phyloP scores from a whole-genome alignment of 1,140 invertebrate species.

The Pristionchus pacificus region DNA sequence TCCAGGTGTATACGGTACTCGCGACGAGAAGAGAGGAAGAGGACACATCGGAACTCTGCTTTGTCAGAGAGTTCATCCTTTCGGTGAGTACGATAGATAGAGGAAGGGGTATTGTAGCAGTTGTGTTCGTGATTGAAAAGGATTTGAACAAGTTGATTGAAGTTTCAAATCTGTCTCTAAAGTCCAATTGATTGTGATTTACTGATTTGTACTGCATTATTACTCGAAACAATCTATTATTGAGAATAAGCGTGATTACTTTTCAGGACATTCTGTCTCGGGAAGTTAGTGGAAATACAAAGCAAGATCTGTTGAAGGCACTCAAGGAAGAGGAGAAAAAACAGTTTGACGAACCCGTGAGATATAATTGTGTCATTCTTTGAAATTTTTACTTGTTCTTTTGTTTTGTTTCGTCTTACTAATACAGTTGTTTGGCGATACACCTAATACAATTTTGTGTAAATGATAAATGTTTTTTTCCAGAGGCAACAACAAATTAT shows the following conservation, averaged over 20 bases:
- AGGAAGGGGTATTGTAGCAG: background rate
- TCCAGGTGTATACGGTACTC: background rate
- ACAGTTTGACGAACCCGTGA: background rate
- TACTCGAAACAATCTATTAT: background rate
- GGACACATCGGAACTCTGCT: background rate
- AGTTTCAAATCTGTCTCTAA: background rate
- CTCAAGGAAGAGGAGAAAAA: background rate
- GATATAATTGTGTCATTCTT: background rate
- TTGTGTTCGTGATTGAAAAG: background rate
- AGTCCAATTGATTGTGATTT: background rate
- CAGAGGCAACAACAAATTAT: too few relatives aligned
- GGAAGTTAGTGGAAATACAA: background rate
- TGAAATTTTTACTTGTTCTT: too few relatives aligned
- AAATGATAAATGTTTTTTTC: too few relatives aligned
- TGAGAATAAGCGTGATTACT: too few relatives aligned
- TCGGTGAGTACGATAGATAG: background rate
- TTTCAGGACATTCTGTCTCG: background rate
- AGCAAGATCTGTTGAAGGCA: background rate
- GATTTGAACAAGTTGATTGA: background rate
- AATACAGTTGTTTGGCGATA: too few relatives aligned
- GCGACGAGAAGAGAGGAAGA: background rate
- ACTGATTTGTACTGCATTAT: background rate
- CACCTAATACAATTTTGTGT: too few relatives aligned
- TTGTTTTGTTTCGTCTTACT: too few relatives aligned
- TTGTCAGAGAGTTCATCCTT: background rate